Conservation (phyloP, 2,113 vertebrate species). For the Eptatretus burgeri region DNA sequence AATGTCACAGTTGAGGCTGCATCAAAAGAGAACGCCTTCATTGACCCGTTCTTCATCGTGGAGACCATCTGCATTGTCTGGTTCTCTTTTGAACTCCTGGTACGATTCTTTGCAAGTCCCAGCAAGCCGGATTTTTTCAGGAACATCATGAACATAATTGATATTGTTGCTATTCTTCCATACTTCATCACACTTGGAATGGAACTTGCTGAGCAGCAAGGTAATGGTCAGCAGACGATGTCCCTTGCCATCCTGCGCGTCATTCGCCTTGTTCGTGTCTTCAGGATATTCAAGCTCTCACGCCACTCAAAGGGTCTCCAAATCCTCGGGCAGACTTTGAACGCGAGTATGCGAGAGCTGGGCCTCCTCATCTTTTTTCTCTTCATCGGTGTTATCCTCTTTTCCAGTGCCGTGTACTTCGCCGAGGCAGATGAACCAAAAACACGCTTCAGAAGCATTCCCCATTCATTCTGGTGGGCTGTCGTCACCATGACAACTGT, state of each 20-base stretch:
- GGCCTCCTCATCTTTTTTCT: background rate
- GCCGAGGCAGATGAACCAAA: conserved; percentile 5
- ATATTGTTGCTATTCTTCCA: conserved; percentile 57
- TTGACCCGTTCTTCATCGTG: conserved; percentile 55
- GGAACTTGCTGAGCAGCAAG: conserved; percentile 36
- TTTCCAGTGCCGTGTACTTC: conserved; percentile 2
- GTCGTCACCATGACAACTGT: conserved; percentile 5
- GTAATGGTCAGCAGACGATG: conserved; percentile 26
- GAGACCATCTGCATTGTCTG: conserved; percentile 62
- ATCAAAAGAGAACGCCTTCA: conserved; percentile 18
- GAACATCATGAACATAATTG: conserved; percentile 69
- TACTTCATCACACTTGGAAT: conserved; percentile 57
- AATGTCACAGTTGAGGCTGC: conserved; percentile 9
- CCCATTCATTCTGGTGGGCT: conserved; percentile 5
- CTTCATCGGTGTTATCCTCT: conserved; percentile 5
- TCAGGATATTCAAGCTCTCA: conserved; percentile 10
- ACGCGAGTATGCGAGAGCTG: conserved; percentile 6
- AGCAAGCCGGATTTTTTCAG: conserved; percentile 51
- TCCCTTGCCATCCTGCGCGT: conserved; percentile 48
- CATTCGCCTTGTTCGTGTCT: conserved; percentile 41
- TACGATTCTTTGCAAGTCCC: conserved; percentile 32
- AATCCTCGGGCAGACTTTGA: conserved; percentile 4
- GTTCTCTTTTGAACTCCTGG: conserved; percentile 53
- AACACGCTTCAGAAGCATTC: background rate
- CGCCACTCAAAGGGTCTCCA: conserved; percentile 4